Percentiles rank a stretch among this genome's conserved stretches.
phyloP scores from a whole-genome alignment of 1,140 invertebrate genomes.

The Gerris buenoi region DNA sequence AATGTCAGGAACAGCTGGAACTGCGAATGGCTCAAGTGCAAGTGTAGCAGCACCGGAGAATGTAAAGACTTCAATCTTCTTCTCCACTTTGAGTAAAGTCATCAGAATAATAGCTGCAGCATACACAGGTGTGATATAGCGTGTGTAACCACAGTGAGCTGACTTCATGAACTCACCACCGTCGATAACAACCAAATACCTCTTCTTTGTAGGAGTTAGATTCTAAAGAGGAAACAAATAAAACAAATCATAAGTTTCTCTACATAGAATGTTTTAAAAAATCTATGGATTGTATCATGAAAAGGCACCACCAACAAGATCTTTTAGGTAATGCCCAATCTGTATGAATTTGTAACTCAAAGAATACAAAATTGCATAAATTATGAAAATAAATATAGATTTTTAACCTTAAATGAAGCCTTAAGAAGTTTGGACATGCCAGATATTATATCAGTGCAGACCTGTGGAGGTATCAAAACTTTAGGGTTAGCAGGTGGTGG shows the following conservation, averaged over 20 bases:
- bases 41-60: background rate
- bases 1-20: background rate
- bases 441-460: background rate
- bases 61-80: background rate
- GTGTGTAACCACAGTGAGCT: background rate
- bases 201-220: constrained; percentile 1
- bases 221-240: no score
- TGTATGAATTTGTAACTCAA: no score
- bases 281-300: no score
- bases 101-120: background rate
- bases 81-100: background rate
- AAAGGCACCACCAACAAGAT: no score
- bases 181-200: background rate
- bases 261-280: no score
- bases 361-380: no score
- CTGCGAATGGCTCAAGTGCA: background rate
- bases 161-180: background rate
- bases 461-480: background rate
- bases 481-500: background rate
- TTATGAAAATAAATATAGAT: background rate
- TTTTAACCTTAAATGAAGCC: constrained; percentile 2
- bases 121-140: constrained; percentile 2
- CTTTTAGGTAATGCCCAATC: no score
- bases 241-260: no score
- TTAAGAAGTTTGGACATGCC: constrained; percentile 1